Conservation (phyloP, 1,140 invertebrate species). For the Neodiprion fabricii region DNA sequence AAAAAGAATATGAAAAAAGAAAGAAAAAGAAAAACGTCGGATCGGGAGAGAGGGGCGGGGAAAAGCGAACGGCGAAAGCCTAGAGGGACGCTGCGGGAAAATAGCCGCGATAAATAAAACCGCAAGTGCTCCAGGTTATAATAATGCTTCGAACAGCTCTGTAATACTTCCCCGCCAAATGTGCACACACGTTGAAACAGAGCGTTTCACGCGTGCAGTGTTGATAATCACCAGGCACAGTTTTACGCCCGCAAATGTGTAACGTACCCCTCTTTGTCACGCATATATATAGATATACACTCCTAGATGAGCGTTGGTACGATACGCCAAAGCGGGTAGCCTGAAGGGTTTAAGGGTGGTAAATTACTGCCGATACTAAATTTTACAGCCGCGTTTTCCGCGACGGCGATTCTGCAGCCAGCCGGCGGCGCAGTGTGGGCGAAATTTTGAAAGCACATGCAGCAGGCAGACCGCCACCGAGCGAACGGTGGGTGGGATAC, state of each 20-base stretch:
- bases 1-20: background rate
- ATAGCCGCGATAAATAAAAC: background rate
- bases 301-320: no score
- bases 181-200: no score
- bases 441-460: background rate
- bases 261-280: background rate
- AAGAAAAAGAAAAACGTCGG: background rate
- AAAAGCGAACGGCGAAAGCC: background rate
- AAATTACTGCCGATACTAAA: conserved; percentile 3
- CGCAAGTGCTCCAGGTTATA: background rate
- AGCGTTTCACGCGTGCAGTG: no score
- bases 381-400: background rate
- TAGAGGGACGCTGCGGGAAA: background rate
- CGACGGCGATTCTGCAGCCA: background rate
- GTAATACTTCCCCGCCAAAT: no score
- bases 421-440: background rate
- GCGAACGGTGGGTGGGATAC: background rate
- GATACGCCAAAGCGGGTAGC: background rate
- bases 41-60: background rate
- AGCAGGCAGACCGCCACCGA: background rate
- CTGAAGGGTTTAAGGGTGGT: background rate
- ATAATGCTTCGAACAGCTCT: no score
- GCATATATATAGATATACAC: no score
- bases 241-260: no score
- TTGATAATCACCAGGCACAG: no score